phyloP scores from a whole-genome alignment of 2,113 vertebrate genomes.

The Chaetops frenatus region DNA sequence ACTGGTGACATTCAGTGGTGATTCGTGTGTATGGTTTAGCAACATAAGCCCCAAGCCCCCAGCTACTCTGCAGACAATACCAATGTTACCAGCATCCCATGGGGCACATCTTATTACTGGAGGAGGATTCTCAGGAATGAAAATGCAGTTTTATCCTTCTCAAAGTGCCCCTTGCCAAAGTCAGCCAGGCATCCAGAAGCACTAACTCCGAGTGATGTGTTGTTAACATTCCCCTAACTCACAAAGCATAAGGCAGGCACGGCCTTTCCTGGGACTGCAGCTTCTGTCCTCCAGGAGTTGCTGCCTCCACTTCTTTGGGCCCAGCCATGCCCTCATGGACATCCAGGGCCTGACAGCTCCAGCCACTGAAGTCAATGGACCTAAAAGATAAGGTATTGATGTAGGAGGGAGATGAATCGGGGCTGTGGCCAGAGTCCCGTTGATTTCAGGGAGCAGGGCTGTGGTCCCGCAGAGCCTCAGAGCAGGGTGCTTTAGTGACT shows the following conservation, averaged over 20 bases:
- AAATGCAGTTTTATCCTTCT: slow-evolving; percentile 38
- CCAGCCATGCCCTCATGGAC: neutral
- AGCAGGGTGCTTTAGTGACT: neutral
- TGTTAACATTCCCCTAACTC: neutral
- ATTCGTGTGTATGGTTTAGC: neutral
- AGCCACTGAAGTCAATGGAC: neutral
- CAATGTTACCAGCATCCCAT: neutral
- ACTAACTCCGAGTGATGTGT: neutral
- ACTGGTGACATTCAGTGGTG: neutral
- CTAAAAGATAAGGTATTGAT: neutral
- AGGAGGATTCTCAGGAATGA: neutral
- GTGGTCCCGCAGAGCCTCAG: accelerated
- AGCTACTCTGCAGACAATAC: neutral
- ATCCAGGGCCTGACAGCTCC: neutral
- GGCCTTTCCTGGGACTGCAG: neutral
- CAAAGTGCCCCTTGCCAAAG: slow-evolving; percentile 36
- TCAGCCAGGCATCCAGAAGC: slow-evolving; percentile 28
- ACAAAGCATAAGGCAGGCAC: neutral
- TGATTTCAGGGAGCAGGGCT: neutral
- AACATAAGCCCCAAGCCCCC: neutral
- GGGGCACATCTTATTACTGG: neutral
- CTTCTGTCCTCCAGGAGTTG: neutral
- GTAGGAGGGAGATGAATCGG: neutral
- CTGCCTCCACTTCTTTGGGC: neutral
- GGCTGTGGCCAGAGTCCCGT: neutral